A percentile compares a stretch with the other conserved stretches of the same genome.
Conservation (phyloP, 2,797 vertebrate genomes). For the Fundulus diaphanus region DNA sequence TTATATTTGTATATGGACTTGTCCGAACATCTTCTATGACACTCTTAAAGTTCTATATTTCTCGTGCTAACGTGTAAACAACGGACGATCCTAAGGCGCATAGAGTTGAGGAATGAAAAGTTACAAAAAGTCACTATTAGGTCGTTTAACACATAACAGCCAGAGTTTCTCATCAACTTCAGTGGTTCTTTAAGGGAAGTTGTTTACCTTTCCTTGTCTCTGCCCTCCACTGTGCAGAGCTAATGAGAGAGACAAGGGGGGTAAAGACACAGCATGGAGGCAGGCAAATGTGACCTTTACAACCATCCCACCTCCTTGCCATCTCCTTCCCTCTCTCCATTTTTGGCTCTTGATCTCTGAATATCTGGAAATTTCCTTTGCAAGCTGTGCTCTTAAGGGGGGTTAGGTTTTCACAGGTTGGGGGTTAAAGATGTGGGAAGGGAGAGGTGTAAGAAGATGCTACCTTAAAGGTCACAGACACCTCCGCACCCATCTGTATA, state of each 20-base stretch:
- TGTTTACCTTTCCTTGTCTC: constrained; percentile 50
- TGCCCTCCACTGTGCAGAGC: constrained; percentile 21
- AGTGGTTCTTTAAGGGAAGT: constrained; percentile 44
- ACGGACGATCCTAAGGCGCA: neutral
- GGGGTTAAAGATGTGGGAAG: constrained; percentile 52
- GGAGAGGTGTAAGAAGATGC: constrained; percentile 21
- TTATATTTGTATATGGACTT: neutral
- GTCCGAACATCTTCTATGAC: neutral
- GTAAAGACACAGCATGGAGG: constrained; percentile 29
- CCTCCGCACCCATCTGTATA: constrained; percentile 20
- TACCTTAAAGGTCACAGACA: constrained; percentile 48
- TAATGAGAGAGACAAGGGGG: constrained; percentile 59
- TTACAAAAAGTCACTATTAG: constrained; percentile 21
- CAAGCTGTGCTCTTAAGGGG: constrained; percentile 20
- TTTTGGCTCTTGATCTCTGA: constrained; percentile 4
- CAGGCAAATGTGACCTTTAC: constrained; percentile 66
- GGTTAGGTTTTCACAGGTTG: constrained; percentile 34
- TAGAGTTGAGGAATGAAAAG: neutral
- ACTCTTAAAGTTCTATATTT: neutral
- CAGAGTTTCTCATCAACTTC: neutral
- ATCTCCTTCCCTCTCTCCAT: constrained; percentile 12
- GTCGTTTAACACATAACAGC: constrained; percentile 6
- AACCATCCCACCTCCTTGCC: constrained; percentile 33
- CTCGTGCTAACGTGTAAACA: neutral
- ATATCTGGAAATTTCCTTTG: constrained; percentile 13